These are phyloP conservation scores for Hypena proboscidalis DNA, from an alignment of 2,888 invertebrate genomes.

Conservation along the genomic window DNA sequence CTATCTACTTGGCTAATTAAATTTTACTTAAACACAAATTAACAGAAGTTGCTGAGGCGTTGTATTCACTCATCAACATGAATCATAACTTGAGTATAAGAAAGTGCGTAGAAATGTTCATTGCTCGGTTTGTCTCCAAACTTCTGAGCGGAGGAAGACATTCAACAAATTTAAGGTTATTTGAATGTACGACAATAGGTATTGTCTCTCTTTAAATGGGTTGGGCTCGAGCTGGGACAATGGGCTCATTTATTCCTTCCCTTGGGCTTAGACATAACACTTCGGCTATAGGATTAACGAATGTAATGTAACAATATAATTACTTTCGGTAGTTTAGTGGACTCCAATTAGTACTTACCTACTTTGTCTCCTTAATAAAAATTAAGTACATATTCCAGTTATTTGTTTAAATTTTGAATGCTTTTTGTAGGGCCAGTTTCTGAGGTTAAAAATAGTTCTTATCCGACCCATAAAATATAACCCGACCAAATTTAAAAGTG, in stretches of 20 bases:
- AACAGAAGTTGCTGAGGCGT: too few relatives aligned
- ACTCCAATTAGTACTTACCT: slow-evolving; percentile 41
- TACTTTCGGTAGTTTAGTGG: slow-evolving; percentile 58
- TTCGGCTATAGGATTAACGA: slow-evolving; percentile 66
- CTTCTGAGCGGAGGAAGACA: slow-evolving; percentile 64
- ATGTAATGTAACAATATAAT: slow-evolving; percentile 68
- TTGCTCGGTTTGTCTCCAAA: slow-evolving; percentile 57
- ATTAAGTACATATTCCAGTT: too few relatives aligned
- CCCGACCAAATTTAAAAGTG: too few relatives aligned
- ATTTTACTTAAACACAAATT: too few relatives aligned
- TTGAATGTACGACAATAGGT: slow-evolving; percentile 72
- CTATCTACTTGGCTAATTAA: too few relatives aligned
- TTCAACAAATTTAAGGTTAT: slow-evolving; percentile 74
- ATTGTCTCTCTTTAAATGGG: slow-evolving; percentile 78
- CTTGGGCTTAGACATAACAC: slow-evolving; percentile 72
- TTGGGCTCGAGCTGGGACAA: slow-evolving; percentile 68
- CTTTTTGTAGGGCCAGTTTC: too few relatives aligned
- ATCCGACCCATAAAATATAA: too few relatives aligned
- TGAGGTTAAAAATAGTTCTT: too few relatives aligned
- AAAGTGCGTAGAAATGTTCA: slow-evolving; percentile 48
- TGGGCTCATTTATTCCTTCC: slow-evolving; percentile 76
- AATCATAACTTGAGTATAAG: slow-evolving; percentile 42
- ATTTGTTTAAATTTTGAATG: too few relatives aligned
- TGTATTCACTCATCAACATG: slow-evolving; percentile 34
- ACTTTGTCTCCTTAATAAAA: slow-evolving; percentile 7